A percentile compares a stretch with the other conserved stretches of the same genome.
These are phyloP conservation scores for Premnoplex brunnescens DNA, from an alignment of 2,797 vertebrate species.

Conservation along the genomic window DNA sequence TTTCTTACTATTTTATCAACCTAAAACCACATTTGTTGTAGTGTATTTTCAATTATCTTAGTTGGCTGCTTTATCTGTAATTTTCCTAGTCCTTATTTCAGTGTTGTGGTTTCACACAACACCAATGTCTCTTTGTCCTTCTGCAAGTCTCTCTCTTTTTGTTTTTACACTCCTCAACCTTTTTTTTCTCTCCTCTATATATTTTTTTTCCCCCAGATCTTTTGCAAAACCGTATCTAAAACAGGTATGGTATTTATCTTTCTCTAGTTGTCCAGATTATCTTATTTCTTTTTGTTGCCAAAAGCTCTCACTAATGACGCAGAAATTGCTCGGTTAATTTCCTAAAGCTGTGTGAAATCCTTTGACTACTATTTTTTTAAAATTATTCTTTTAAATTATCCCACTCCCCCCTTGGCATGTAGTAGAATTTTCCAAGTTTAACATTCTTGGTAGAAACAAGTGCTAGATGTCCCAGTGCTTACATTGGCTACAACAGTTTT, in stretches of 20 bases:
- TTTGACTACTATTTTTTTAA: background rate
- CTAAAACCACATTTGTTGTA: background rate
- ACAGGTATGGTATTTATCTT: background rate
- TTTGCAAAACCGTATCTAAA: background rate
- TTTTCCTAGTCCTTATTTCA: background rate
- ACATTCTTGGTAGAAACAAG: conserved; percentile 18
- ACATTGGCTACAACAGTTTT: background rate
- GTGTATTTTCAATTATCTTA: background rate
- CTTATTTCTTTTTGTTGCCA: background rate
- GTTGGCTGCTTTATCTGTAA: background rate
- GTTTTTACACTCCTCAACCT: background rate
- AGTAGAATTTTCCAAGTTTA: conserved; percentile 14
- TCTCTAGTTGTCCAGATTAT: background rate
- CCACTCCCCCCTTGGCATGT: background rate
- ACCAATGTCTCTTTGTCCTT: background rate
- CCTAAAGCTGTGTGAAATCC: background rate
- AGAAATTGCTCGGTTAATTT: background rate
- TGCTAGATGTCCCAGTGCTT: conserved; percentile 7
- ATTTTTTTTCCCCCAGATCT: background rate
- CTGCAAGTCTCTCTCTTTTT: background rate
- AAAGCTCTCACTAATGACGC: background rate
- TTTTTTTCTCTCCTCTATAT: background rate
- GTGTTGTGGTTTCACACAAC: background rate
- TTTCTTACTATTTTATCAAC: background rate
- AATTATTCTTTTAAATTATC: background rate